phyloP scores from a whole-genome alignment of 2,797 vertebrate genomes.

The Enteromius mattozi region DNA sequence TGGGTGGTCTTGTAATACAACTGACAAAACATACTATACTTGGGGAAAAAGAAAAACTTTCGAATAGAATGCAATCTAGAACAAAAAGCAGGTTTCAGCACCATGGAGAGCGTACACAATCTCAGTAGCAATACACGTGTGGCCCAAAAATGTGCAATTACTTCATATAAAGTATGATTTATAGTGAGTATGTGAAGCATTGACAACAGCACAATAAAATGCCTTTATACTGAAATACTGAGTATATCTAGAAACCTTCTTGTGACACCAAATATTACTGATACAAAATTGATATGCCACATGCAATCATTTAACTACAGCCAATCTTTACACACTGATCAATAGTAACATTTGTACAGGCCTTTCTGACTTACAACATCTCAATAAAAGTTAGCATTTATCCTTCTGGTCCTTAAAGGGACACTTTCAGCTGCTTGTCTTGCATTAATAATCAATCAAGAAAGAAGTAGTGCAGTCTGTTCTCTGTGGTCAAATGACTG shows the following conservation, averaged over 20 bases:
- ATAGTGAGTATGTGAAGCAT: background rate
- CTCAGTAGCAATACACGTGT: background rate
- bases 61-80: background rate
- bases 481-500: slow-evolving; percentile 15
- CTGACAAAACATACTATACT: background rate
- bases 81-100: slow-evolving; percentile 59
- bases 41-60: background rate
- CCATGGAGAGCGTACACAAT: slow-evolving; percentile 52
- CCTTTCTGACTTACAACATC: background rate
- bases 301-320: slow-evolving; percentile 32
- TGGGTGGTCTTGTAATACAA: background rate
- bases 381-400: slow-evolving; percentile 48
- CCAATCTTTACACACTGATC: slow-evolving; percentile 19
- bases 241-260: slow-evolving; percentile 2
- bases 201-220: background rate
- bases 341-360: slow-evolving; percentile 31
- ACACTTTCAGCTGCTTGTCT: slow-evolving; percentile 20
- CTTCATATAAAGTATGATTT: background rate
- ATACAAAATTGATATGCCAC: slow-evolving; percentile 27
- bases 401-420: slow-evolving; percentile 31
- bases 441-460: slow-evolving; percentile 38
- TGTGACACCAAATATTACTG: slow-evolving; percentile 12
- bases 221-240: background rate
- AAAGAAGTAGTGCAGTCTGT: background rate
- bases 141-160: background rate